These are phyloP conservation scores for Malthinus seriepunctatus DNA, from an alignment of 2,888 invertebrate species.

Conservation along the genomic window DNA sequence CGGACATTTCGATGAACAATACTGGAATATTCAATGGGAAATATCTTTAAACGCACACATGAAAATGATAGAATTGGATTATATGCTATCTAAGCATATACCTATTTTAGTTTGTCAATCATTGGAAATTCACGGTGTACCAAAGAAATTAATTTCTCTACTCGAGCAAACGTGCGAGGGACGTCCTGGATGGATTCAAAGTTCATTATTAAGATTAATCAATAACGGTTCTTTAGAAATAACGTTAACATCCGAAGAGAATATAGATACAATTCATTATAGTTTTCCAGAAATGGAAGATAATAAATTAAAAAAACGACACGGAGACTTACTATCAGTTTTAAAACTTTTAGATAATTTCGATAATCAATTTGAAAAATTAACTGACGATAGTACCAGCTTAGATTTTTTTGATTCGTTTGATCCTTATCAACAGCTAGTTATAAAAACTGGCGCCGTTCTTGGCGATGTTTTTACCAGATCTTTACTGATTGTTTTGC, in stretches of 20 bases:
- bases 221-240: constrained; percentile 53
- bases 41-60: constrained; percentile 54
- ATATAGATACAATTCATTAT: constrained; percentile 46
- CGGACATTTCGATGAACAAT: constrained; percentile 36
- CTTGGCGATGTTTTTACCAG: constrained; percentile 61
- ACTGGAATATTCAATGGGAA: constrained; percentile 51
- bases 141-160: constrained; percentile 58
- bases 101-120: constrained; percentile 64
- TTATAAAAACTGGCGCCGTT: constrained; percentile 64
- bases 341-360: constrained; percentile 27
- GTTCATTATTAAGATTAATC: constrained; percentile 58
- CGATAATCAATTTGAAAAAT: constrained; percentile 26
- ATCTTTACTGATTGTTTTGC: constrained; percentile 58
- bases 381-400: constrained; percentile 56
- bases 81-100: constrained; percentile 53
- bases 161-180: constrained; percentile 56
- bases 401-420: constrained; percentile 62
- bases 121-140: constrained; percentile 62
- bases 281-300: constrained; percentile 49
- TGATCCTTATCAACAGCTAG: constrained; percentile 62
- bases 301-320: no score
- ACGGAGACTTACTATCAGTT: constrained; percentile 14
- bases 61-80: constrained; percentile 55
- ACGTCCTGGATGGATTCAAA: constrained; percentile 60
- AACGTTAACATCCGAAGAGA: constrained; percentile 51